Percentiles rank a stretch among this genome's conserved stretches.
These are phyloP conservation scores for Gopherus flavomarginatus DNA, from an alignment of 2,113 vertebrate genomes.

Conservation along the genomic window DNA sequence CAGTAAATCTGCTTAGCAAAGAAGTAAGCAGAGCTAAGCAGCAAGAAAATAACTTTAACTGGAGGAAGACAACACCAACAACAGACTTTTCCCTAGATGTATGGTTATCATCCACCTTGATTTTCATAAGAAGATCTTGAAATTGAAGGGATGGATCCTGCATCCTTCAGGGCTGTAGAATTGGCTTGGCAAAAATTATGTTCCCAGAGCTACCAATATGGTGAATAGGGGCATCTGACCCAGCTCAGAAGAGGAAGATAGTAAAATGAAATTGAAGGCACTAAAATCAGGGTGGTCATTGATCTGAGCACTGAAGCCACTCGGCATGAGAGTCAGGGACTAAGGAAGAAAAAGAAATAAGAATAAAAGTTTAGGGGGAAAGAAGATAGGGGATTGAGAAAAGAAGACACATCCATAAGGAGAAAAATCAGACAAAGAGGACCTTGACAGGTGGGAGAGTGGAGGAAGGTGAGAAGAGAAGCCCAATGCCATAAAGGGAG, in stretches of 20 bases:
- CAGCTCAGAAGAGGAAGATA: neutral
- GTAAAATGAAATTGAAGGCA: neutral
- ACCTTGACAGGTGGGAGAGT: neutral
- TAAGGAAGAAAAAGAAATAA: neutral
- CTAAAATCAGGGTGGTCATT: neutral
- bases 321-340: neutral
- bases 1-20: neutral
- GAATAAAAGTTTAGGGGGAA: neutral
- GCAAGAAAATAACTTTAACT: neutral
- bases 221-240: neutral
- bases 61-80: neutral
- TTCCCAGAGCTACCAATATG: rapidly evolving
- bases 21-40: neutral
- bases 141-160: neutral
- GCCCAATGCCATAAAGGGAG: neutral
- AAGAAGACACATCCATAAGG: neutral
- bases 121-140: neutral
- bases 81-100: neutral
- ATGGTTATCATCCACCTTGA: neutral
- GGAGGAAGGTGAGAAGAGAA: neutral
- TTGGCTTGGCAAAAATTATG: neutral
- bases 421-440: neutral
- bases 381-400: neutral
- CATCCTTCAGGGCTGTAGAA: neutral
- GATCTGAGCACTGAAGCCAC: neutral